Base-by-base conservation (phyloP, 2,888 invertebrate species). In the Parasteatoda lunata region DNA sequence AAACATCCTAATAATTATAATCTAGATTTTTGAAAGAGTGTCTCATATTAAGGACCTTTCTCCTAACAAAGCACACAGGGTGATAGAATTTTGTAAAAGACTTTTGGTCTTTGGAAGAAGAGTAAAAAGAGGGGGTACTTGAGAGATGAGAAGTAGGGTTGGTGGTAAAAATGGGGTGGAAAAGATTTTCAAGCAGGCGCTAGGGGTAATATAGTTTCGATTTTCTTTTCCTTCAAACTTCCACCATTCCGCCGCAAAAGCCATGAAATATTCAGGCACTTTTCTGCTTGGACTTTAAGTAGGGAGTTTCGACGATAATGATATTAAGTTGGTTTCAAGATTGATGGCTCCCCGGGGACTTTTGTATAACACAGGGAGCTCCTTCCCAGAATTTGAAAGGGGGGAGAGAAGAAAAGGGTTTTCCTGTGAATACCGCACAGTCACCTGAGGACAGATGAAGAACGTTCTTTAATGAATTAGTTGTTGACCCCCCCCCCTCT, bases 401-500 rank as follows among this genome's bases (percentile, higher is more conserved):
- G 48, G 30, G 59, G 52, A 13, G 75, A 47, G 54, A 54, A n/a
- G 54, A 49, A 52, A 48, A 49, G 71, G 51, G 11, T 48, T 48
- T 49, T 11, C 11, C 13, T 5, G 49, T 52, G 51, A 73, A 49
- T 65, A 72, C 77, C 71, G 15, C 77, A 13, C 68, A 68, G 69
- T 66, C 84, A 79, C 79, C 84, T 79, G 73, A 54, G 71, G 78
- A 76, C 51, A n/a, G 66, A 59, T 48, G 51, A n/a, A 54, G 78
- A 70, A 72, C 75, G 76, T 79, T 85, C 54, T 85, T 79, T 85
- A 85, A 85, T 85, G 84, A 85, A 85, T 85, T 85, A 84, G 84
- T 78, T 68, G 77, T 78, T 69, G 82, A 13, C 51, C 54, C 82
- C 45, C 49, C 71, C 45, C 68, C n/a, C 71, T 48, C 71, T 54